Conservation (phyloP, 2,113 vertebrate species). For the Platysteira castanea region DNA sequence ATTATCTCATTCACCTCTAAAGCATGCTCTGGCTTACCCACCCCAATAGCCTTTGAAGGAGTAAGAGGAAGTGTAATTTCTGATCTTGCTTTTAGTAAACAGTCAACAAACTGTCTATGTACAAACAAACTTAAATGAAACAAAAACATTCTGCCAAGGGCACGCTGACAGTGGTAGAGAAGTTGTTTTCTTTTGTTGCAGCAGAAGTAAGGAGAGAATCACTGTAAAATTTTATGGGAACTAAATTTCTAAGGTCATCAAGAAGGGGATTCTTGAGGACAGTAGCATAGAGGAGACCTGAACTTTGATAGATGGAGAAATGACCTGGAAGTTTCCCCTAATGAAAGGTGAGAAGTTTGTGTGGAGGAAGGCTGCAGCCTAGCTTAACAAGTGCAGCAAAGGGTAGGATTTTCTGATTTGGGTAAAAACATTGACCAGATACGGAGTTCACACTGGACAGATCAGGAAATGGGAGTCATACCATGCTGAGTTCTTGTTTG, state of each 20-base stretch:
- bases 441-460: not conserved
- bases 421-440: not conserved
- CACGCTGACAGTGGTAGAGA: not conserved
- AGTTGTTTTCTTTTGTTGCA: not conserved
- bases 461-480: not conserved
- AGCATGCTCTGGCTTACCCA: not conserved
- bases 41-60: not conserved
- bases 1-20: not conserved
- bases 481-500: not conserved
- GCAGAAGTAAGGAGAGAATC: not conserved
- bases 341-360: not conserved
- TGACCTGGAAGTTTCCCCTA: not conserved
- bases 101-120: not conserved
- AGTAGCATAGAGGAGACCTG: not conserved
- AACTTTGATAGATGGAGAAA: not conserved
- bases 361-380: not conserved
- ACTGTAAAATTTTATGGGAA: not conserved
- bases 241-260: not conserved
- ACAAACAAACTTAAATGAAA: not conserved
- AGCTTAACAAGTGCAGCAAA: not conserved
- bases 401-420: not conserved
- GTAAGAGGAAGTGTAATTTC: not conserved
- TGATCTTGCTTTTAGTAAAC: not conserved
- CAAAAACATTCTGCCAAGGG: not conserved
- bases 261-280: not conserved